phyloP scores from a whole-genome alignment of 2,113 vertebrate species.

The Synchiropus splendidus region DNA sequence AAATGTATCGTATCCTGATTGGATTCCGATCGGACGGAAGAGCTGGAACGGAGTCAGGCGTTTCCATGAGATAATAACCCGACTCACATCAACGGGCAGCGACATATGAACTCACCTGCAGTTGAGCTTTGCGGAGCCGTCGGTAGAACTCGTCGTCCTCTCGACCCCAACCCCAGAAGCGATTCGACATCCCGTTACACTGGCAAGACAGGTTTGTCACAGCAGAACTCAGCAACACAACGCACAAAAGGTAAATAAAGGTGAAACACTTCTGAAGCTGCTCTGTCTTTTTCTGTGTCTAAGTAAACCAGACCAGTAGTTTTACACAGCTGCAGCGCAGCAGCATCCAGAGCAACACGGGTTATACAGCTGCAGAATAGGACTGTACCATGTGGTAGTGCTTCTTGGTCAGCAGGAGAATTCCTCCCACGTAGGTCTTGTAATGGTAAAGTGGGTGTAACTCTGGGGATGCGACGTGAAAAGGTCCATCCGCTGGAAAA shows the following conservation, averaged over 20 bases:
- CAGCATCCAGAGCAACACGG: too few species aligned
- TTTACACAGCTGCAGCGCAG: too few species aligned
- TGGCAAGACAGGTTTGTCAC: conserved; percentile 47
- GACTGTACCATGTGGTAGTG: conserved; percentile 79
- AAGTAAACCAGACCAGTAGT: too few species aligned
- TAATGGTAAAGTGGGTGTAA: conserved; percentile 97
- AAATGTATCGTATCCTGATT: conserved; percentile 89
- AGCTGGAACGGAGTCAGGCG: too few species aligned
- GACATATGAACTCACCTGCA: conserved; percentile 72
- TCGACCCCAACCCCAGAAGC: conserved; percentile 97
- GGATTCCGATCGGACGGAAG: conserved; percentile 84
- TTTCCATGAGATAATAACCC: too few species aligned
- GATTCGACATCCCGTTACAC: conserved; percentile 98
- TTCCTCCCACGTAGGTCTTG: conserved; percentile 92
- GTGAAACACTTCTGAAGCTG: too few species aligned
- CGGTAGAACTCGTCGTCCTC: conserved; percentile 97
- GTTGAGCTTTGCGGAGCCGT: conserved; percentile 80
- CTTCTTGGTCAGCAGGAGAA: conserved; percentile 89
- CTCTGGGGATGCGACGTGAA: conserved; percentile 90
- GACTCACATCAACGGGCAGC: too few species aligned
- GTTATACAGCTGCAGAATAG: background rate
- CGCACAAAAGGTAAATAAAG: too few species aligned
- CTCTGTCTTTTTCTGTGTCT: too few species aligned
- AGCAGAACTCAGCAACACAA: too few species aligned
- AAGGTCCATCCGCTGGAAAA: conserved; percentile 84